Percentiles rank a stretch among this genome's conserved stretches.
These are phyloP conservation scores for Leptinotarsa lineolata DNA, from an alignment of 1,140 invertebrate species.

Conservation along the genomic window DNA sequence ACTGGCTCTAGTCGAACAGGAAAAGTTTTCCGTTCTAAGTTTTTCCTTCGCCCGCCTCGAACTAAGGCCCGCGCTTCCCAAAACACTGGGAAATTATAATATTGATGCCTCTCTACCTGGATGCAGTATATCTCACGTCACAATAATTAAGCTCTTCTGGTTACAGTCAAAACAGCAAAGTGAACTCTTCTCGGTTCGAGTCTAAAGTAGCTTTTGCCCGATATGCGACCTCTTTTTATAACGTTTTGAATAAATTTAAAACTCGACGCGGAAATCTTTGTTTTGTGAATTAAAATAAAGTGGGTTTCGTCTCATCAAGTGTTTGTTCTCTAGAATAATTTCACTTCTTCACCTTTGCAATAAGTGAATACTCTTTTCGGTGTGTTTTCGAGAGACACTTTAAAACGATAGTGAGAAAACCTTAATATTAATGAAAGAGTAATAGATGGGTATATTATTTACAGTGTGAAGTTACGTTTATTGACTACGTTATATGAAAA, in stretches of 20 bases:
- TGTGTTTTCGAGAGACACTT: too few relatives aligned
- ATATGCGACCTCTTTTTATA: constrained; percentile 14
- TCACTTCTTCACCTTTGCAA: too few relatives aligned
- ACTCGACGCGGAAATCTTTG: constrained; percentile 7
- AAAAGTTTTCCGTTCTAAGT: constrained; percentile 56
- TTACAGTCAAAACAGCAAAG: constrained; percentile 18
- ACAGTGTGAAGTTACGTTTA: too few relatives aligned
- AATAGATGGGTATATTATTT: too few relatives aligned
- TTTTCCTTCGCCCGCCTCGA: constrained; percentile 46
- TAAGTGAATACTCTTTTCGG: too few relatives aligned
- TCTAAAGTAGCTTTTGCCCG: constrained; percentile 18
- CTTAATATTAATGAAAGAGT: too few relatives aligned
- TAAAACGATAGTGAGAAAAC: too few relatives aligned
- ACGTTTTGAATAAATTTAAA: constrained; percentile 12
- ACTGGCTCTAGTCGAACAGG: constrained; percentile 44
- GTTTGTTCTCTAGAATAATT: too few relatives aligned
- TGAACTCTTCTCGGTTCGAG: constrained; percentile 14
- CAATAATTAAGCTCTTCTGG: constrained; percentile 41
- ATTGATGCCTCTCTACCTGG: constrained; percentile 51
- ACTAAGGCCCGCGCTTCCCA: constrained; percentile 47
- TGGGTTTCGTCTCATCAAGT: background rate
- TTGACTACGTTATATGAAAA: too few relatives aligned
- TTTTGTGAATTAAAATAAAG: background rate
- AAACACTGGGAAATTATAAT: constrained; percentile 56
- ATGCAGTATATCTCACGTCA: constrained; percentile 41